Evolutionary conservation across 2,888 invertebrate genomes (phyloP), one percentile per base, ranked within the genome.

Genomic region (Xestobium rufovillosum): DNA sequence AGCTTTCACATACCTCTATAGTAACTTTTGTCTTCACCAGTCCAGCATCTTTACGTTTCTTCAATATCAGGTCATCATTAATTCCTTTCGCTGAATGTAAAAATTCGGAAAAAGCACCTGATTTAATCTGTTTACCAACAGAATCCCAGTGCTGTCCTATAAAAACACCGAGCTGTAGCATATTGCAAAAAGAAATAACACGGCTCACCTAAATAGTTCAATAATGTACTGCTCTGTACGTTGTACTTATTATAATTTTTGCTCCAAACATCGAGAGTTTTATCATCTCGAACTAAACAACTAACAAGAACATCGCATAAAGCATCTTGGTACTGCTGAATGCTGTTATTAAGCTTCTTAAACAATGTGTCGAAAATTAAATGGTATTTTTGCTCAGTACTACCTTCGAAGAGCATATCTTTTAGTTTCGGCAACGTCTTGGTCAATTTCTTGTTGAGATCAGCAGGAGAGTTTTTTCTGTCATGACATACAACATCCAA

Each of bases 181-280:
- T n/a, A n/a, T n/a, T n/a, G n/a, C n/a, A n/a, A n/a, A n/a, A n/a
- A n/a, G n/a, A n/a, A n/a, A n/a, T n/a, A n/a, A n/a, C n/a, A n/a
- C n/a, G 14, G 60, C 64, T 64, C 57, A 74, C 73, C 68, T 49
- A 73, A 70, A 60, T 69, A 72, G 42, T 69, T 70, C 19, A 85
- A 66, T 31, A 85, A 61, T 13, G 78, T 67, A 25, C 78, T 77
- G 12, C 83, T 80, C 52, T 79, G 76, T 39, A 72, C 69, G 13
- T 78, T 68, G 53, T 82, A 73, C 54, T 78, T 80, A 16, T 71
- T 64, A 62, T 84, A 82, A 32, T 78, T 60, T 49, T 79, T 78
- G 50, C 71, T 70, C 85, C 84, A 85, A 0, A 71, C 70, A 30
- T 71, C 71, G 49, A 79, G 78, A 50, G 78, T 77, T 1, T 74